Evolutionary conservation across 2,113 vertebrate species (phyloP).

Genomic region (Zeus faber): DNA sequence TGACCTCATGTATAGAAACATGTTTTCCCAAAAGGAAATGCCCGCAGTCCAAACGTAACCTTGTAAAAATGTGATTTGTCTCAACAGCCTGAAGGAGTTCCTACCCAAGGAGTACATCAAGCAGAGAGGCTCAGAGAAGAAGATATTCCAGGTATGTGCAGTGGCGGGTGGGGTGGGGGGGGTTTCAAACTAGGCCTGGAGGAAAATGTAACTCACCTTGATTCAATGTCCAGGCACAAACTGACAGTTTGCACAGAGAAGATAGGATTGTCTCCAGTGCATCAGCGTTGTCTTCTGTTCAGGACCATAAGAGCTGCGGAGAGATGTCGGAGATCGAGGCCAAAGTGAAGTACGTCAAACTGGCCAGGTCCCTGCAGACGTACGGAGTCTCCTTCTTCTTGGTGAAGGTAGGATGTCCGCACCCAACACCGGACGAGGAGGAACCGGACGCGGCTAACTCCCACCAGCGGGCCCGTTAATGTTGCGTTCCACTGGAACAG

Average conservation of each 20-base stretch:
- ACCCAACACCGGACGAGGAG: too few relatives aligned
- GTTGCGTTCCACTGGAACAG: too few relatives aligned
- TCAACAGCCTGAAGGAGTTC: slow-evolving; percentile 78
- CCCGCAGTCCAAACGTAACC: slow-evolving; percentile 47
- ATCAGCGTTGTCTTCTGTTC: slow-evolving; percentile 27
- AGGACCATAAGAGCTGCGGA: slow-evolving; percentile 97
- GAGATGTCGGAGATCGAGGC: slow-evolving; percentile 98
- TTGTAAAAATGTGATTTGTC: slow-evolving; percentile 55
- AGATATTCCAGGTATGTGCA: slow-evolving; percentile 77
- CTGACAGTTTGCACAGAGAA: neutral
- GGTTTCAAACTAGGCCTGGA: neutral
- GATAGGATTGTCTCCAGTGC: neutral
- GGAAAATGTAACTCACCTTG: too few relatives aligned
- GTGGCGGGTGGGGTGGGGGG: neutral
- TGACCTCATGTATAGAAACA: slow-evolving; percentile 61
- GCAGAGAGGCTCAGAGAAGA: slow-evolving; percentile 80
- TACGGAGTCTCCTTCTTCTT: slow-evolving; percentile 97
- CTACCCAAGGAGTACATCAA: slow-evolving; percentile 82
- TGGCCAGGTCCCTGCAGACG: slow-evolving; percentile 90
- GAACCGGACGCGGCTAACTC: too few relatives aligned
- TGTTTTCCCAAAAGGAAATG: slow-evolving; percentile 57
- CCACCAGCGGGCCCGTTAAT: too few relatives aligned
- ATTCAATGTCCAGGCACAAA: neutral
- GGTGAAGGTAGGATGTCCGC: slow-evolving; percentile 84
- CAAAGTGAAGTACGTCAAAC: slow-evolving; percentile 97